These are phyloP conservation scores for Syrphus vitripennis DNA, from an alignment of 2,888 invertebrate species.

Conservation along the genomic window DNA sequence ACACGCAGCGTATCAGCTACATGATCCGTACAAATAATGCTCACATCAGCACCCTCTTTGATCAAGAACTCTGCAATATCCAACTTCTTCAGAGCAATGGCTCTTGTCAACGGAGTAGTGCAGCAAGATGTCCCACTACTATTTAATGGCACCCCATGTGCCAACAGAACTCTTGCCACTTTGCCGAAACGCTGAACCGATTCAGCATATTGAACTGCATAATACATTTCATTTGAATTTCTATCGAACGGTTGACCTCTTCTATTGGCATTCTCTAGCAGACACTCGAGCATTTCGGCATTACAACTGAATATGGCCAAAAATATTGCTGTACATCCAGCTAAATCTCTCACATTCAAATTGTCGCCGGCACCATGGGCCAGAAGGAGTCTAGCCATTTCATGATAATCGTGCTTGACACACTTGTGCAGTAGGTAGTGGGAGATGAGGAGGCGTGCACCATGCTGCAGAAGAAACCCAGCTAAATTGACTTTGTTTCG, in stretches of 20 bases:
- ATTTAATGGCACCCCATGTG: constrained; percentile 84
- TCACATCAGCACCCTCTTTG: constrained; percentile 78
- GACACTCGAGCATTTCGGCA: constrained; percentile 83
- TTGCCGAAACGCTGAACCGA: constrained; percentile 73
- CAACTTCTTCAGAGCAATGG: constrained; percentile 80
- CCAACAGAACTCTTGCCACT: constrained; percentile 77
- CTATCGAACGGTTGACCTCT: constrained; percentile 84
- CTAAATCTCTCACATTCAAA: constrained; percentile 75
- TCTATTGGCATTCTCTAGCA: constrained; percentile 83
- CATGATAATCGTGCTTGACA: constrained; percentile 84
- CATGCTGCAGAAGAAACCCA: constrained; percentile 82
- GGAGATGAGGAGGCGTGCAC: constrained; percentile 87
- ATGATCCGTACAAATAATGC: constrained; percentile 75
- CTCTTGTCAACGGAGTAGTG: constrained; percentile 86
- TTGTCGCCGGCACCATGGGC: constrained; percentile 75
- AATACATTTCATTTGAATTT: constrained; percentile 75
- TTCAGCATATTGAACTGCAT: constrained; percentile 77
- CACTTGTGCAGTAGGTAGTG: constrained; percentile 87
- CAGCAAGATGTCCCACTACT: constrained; percentile 81
- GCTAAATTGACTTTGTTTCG: constrained; percentile 76
- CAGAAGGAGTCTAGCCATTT: constrained; percentile 77
- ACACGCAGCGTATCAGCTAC: constrained; percentile 76
- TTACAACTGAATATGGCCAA: constrained; percentile 87
- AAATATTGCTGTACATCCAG: constrained; percentile 87
- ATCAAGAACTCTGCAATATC: constrained; percentile 78